phyloP scores from a whole-genome alignment of 2,888 invertebrate genomes.

The Perizoma affinitatum region DNA sequence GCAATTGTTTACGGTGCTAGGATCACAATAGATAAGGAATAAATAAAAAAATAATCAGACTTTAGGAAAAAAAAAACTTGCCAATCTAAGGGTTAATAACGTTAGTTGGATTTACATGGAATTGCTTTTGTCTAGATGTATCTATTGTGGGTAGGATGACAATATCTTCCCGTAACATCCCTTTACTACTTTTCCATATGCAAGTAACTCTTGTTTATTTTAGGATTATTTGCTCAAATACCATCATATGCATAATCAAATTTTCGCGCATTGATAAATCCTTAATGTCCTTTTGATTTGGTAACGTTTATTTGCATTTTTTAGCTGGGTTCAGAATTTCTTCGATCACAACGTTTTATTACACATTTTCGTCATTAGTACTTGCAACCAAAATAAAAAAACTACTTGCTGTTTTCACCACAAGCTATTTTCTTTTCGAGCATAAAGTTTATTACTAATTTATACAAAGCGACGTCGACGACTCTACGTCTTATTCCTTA shows the following conservation, averaged over 20 bases:
- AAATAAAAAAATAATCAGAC: no score
- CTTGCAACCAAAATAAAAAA: constrained; percentile 10
- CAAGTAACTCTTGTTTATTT: constrained; percentile 12
- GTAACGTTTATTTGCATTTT: not conserved
- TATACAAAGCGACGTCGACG: constrained; percentile 18
- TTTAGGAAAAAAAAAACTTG: no score
- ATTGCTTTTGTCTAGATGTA: constrained; percentile 12
- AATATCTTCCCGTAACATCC: constrained; percentile 20
- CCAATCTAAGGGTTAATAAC: not conserved
- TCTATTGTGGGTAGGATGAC: constrained; percentile 16
- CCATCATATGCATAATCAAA: constrained; percentile 2
- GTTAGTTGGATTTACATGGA: constrained; percentile 3
- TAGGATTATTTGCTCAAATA: constrained; percentile 13
- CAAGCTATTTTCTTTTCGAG: constrained; percentile 9
- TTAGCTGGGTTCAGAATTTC: not conserved
- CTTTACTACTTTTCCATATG: constrained; percentile 16
- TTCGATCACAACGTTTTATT: not conserved
- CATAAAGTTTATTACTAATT: constrained; percentile 21
- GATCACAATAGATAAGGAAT: no score
- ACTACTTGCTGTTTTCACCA: constrained; percentile 4
- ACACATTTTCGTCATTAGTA: not conserved
- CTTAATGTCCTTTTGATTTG: not conserved
- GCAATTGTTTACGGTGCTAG: no score
- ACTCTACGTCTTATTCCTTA: constrained; percentile 16
- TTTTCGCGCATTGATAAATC: constrained; percentile 2